A percentile compares a stretch with the other conserved stretches of the same genome.
Conservation (phyloP, 2,113 vertebrate species). For the Oncorhynchus keta region DNA sequence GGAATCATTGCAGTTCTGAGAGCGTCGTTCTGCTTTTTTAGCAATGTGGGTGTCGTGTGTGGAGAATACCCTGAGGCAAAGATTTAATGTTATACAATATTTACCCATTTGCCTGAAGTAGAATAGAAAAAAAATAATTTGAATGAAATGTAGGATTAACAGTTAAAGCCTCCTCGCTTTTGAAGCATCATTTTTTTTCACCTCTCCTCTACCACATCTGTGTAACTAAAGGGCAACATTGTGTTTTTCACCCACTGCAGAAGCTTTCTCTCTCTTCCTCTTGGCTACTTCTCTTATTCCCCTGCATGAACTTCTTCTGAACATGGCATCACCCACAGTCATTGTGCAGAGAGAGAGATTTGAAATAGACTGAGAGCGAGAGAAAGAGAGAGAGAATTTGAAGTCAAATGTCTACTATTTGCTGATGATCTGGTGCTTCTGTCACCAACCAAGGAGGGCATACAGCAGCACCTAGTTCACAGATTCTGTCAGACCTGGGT, state of each 20-base stretch:
- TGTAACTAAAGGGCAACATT: background rate
- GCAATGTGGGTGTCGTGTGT: constrained; percentile 11
- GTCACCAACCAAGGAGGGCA: too few species aligned
- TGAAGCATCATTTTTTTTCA: constrained; percentile 5
- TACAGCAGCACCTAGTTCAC: too few species aligned
- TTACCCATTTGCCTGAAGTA: constrained; percentile 14
- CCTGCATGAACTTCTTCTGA: constrained; percentile 38
- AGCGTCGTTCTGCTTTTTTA: background rate
- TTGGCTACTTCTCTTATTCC: background rate
- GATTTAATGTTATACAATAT: constrained; percentile 33
- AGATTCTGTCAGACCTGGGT: too few species aligned
- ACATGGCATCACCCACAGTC: constrained; percentile 40
- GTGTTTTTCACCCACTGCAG: constrained; percentile 29
- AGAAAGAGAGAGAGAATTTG: background rate
- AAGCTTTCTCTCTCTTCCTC: constrained; percentile 1
- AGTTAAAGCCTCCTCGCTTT: constrained; percentile 24
- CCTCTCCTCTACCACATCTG: constrained; percentile 2
- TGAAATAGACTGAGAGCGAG: background rate
- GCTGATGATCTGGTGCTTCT: too few species aligned
- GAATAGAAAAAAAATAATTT: constrained; percentile 5
- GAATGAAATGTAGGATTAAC: constrained; percentile 22
- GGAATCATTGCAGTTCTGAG: too few species aligned
- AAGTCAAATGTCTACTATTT: too few species aligned
- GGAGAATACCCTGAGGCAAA: constrained; percentile 5
- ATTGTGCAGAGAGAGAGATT: constrained; percentile 7